Evolutionary conservation across 1,140 invertebrate genomes (phyloP).

Genomic region (Drosophila melanogaster): Release_6_plus_ISO1_MT NT_033779.5:456501-457000

Average conservation of each 20-base stretch:
- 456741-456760: background rate
- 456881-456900: constrained; percentile 41
- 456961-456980: constrained; percentile 44
- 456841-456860: constrained; percentile 84
- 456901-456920: constrained; percentile 38
- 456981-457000: constrained; percentile 52
- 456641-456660: constrained; percentile 91
- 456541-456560: constrained; percentile 95
- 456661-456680: constrained; percentile 87
- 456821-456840: constrained; percentile 83
- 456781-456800: constrained; percentile 53
- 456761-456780: background rate
- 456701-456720: constrained; percentile 84
- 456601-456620: constrained; percentile 87
- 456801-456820: constrained; percentile 80
- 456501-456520: too few relatives aligned
- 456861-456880: constrained; percentile 57
- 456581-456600: constrained; percentile 94
- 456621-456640: constrained; percentile 86
- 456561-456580: constrained; percentile 98
- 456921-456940: constrained; percentile 29
- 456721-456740: constrained; percentile 70
- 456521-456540: constrained; percentile 86
- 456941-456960: constrained; percentile 43
- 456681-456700: constrained; percentile 88